Conservation (phyloP, 2,888 invertebrate genomes). For the Nymphalis polychloros region DNA sequence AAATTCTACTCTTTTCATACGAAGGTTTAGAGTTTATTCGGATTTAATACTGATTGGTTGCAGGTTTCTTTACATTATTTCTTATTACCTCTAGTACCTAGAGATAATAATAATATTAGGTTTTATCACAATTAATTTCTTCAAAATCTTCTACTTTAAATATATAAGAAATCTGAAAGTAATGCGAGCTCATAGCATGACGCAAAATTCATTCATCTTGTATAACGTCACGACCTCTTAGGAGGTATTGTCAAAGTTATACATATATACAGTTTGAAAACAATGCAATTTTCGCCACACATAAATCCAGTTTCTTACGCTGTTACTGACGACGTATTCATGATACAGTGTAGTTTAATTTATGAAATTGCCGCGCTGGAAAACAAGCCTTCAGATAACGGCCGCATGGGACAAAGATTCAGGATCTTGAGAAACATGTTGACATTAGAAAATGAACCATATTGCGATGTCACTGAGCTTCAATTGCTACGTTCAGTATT, state of each 20-base stretch:
- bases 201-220: constrained; percentile 1
- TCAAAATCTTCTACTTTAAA: constrained; percentile 3
- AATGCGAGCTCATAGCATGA: constrained; percentile 7
- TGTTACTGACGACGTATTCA: constrained; percentile 36
- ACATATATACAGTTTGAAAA: constrained; percentile 1
- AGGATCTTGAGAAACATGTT: constrained; percentile 19
- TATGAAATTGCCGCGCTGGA: constrained; percentile 59
- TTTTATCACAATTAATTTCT: neutral
- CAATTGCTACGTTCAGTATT: constrained; percentile 47
- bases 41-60: too few relatives aligned
- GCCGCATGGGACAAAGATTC: constrained; percentile 45
- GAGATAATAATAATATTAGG: too few relatives aligned
- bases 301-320: constrained; percentile 47
- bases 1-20: too few relatives aligned
- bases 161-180: neutral
- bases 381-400: constrained; percentile 50
- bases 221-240: constrained; percentile 8
- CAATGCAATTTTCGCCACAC: constrained; percentile 20
- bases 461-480: constrained; percentile 51
- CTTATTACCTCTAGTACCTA: too few relatives aligned
- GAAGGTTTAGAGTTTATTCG: too few relatives aligned
- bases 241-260: neutral
- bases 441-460: constrained; percentile 55
- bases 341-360: constrained; percentile 52
- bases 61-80: too few relatives aligned